These are phyloP conservation scores for Arremon aurantiirostris DNA, from an alignment of 2,797 vertebrate species.

Conservation along the genomic window DNA sequence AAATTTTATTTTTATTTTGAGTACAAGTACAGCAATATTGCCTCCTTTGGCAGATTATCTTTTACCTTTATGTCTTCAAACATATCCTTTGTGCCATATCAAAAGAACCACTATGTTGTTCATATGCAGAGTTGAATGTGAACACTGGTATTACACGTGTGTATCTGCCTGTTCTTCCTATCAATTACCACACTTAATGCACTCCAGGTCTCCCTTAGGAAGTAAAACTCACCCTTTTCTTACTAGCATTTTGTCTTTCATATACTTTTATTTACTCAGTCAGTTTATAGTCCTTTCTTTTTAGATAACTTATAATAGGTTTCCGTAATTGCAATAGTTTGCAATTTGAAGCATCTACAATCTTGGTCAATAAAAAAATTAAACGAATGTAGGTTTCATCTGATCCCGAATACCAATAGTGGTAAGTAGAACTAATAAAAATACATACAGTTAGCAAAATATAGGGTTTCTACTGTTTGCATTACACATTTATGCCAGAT, in stretches of 20 bases:
- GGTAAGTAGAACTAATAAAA: background rate
- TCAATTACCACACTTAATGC: conserved; percentile 12
- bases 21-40: background rate
- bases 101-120: background rate
- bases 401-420: background rate
- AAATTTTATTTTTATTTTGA: background rate
- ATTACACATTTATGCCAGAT: background rate
- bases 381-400: background rate
- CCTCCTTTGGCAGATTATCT: background rate
- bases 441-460: background rate
- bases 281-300: conserved; percentile 48
- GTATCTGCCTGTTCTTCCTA: background rate
- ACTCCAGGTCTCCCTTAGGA: background rate
- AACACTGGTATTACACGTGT: background rate
- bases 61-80: background rate
- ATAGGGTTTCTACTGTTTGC: background rate
- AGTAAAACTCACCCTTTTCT: conserved; percentile 47
- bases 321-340: conserved; percentile 24
- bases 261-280: conserved; percentile 28
- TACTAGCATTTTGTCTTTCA: conserved; percentile 20
- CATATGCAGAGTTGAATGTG: background rate
- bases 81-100: background rate
- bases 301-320: conserved; percentile 2
- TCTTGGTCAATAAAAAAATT: conserved; percentile 1
- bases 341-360: background rate